phyloP scores from a whole-genome alignment of 1,140 invertebrate genomes.

The Eriosoma lanigerum region DNA sequence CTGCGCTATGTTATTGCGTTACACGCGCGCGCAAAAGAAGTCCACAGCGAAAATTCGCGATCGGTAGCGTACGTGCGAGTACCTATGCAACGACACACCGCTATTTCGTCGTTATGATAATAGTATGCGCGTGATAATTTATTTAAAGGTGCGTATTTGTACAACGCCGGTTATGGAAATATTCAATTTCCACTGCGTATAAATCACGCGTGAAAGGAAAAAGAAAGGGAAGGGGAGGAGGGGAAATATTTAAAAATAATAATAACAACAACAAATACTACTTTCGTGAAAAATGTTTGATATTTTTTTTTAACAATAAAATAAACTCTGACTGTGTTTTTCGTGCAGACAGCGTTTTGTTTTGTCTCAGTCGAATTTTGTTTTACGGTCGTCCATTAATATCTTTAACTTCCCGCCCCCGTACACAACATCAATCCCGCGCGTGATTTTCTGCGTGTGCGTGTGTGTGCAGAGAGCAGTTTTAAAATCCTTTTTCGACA shows the following conservation, averaged over 20 bases:
- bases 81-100: too few species aligned
- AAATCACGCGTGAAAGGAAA: background rate
- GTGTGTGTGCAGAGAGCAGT: background rate
- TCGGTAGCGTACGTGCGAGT: background rate
- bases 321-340: background rate
- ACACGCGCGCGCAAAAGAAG: background rate
- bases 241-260: too few species aligned
- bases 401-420: background rate
- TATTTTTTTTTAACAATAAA: too few species aligned
- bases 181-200: slow-evolving; percentile 27
- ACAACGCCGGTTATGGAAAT: background rate
- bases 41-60: background rate
- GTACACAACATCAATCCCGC: slow-evolving; percentile 7
- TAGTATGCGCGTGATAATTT: too few species aligned
- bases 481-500: slow-evolving; percentile 28
- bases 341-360: background rate
- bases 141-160: background rate
- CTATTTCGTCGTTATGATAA: too few species aligned
- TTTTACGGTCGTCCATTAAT: slow-evolving; percentile 4
- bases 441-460: too few species aligned
- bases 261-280: too few species aligned
- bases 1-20: slow-evolving; percentile 10
- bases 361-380: slow-evolving; percentile 14
- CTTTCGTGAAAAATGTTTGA: too few species aligned
- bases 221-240: too few species aligned